Evolutionary conservation across 2,113 vertebrate species (phyloP), one percentile per base, ranked within the genome.

Genomic region (Hyla sarda): DNA sequence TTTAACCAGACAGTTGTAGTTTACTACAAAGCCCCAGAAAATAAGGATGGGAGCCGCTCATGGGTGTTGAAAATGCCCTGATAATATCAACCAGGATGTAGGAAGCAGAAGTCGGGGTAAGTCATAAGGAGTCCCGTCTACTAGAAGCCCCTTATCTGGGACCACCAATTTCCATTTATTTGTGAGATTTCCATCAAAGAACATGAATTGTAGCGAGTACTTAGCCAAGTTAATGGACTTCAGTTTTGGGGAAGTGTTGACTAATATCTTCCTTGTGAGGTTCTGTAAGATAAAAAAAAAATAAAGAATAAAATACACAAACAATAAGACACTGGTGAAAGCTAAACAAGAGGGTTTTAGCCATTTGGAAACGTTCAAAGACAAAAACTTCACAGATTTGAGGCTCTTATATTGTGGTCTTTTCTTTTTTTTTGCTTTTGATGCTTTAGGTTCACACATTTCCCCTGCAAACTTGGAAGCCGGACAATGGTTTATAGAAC

Each of bases 71-170:
- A 82, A 87, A 83, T 21, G 41, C 41, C 83, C 79, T 74, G 80
- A 87, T 45, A 1, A 6, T 82, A 84, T 90, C 73, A 84, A 81
- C 56, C 89, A 83, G 0, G 65, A 83, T 88, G 86, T 86, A 90
- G 83, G 89, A 91, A 91, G 88, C 76, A 85, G 87, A 88, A 88
- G 76, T 88, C 69, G 85, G 86, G 88, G 60, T 58, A 83, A 32
- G 76, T 84, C 71, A 79, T 88, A 41, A 89, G 87, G 88, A 90
- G 82, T 10, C 71, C 76, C 90, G 86, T 65, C 87, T 89, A 90
- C 90, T 89, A 87, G 87, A 84, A 48, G 45, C 65, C 67, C 82
- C 45, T 85, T 16, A 17, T 37, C n/a, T 67, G 6, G 3, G 32
- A 41, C 16, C 0, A 0, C 48, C 47, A 1, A 28, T 48, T 82